These are phyloP conservation scores for Diceros bicornis DNA, from an alignment of 2,797 vertebrate species.

Conservation along the genomic window DNA sequence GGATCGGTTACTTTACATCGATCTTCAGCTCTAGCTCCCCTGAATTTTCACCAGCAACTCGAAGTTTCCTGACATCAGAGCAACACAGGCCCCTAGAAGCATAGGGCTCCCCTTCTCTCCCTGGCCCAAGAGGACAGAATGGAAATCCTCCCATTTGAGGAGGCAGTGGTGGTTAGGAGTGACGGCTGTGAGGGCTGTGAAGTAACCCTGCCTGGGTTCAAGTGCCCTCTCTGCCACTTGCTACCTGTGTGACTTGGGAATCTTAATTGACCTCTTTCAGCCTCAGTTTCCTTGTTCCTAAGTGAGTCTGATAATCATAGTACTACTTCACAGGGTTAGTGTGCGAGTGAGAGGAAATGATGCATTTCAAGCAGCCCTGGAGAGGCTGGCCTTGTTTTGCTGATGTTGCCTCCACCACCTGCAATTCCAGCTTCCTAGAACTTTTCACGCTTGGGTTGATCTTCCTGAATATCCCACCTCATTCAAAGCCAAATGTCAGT, in stretches of 20 bases:
- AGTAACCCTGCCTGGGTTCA: not conserved
- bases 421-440: not conserved
- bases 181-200: not conserved
- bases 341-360: not conserved
- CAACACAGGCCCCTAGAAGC: not conserved
- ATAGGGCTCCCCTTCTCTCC: not conserved
- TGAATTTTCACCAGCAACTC: not conserved
- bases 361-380: not conserved
- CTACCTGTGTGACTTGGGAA: not conserved
- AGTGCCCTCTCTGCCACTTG: not conserved
- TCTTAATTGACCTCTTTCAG: not conserved
- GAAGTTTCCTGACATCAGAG: not conserved
- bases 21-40: not conserved
- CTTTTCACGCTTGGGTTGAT: not conserved
- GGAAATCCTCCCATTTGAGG: not conserved
- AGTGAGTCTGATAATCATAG: not conserved
- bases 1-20: not conserved
- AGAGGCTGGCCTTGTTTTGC: not conserved
- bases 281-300: not conserved
- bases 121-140: not conserved
- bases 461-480: not conserved
- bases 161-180: not conserved
- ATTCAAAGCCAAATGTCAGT: not conserved
- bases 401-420: not conserved
- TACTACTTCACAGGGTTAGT: not conserved